Percentiles rank a stretch among this genome's conserved stretches.
phyloP scores from a whole-genome alignment of 2,888 invertebrate species.

The Drosophila picticornis region DNA sequence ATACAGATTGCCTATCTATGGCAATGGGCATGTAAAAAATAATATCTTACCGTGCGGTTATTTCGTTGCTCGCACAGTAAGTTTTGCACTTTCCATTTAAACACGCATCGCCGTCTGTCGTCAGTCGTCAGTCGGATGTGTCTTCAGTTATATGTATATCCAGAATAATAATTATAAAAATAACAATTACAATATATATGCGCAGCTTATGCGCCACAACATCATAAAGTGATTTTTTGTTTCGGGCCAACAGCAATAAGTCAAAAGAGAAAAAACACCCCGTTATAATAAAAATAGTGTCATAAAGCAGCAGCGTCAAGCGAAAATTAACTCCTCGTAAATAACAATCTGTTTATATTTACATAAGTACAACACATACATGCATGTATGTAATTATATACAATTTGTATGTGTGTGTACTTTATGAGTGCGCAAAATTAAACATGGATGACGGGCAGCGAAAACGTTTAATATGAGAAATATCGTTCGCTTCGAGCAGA shows the following conservation, averaged over 20 bases:
- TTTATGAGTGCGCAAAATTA: constrained; percentile 18
- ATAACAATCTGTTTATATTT: constrained; percentile 45
- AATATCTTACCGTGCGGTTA: constrained; percentile 80
- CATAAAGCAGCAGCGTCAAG: constrained; percentile 63
- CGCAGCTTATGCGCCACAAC: constrained; percentile 6
- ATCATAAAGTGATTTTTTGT: constrained; percentile 25
- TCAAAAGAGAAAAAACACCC: constrained; percentile 17
- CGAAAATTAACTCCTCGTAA: constrained; percentile 66
- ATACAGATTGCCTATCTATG: constrained; percentile 84
- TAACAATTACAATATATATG: constrained; percentile 31
- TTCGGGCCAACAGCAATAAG: constrained; percentile 36
- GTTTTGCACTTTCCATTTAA: constrained; percentile 81
- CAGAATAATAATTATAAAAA: constrained; percentile 39
- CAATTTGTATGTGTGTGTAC: constrained; percentile 3
- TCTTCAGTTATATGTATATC: neutral
- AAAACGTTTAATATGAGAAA: constrained; percentile 8
- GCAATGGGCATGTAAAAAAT: constrained; percentile 77
- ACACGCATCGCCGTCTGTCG: constrained; percentile 55
- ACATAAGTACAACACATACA: constrained; percentile 4
- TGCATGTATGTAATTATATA: constrained; percentile 21
- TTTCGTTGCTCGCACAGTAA: constrained; percentile 79
- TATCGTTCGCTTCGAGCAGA: neutral
- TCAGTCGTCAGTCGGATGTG: constrained; percentile 15
- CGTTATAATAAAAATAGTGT: constrained; percentile 62
- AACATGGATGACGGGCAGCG: constrained; percentile 14